phyloP scores from a whole-genome alignment of 92 coral and sea anemone species.

The Pocillopora grandis region DNA sequence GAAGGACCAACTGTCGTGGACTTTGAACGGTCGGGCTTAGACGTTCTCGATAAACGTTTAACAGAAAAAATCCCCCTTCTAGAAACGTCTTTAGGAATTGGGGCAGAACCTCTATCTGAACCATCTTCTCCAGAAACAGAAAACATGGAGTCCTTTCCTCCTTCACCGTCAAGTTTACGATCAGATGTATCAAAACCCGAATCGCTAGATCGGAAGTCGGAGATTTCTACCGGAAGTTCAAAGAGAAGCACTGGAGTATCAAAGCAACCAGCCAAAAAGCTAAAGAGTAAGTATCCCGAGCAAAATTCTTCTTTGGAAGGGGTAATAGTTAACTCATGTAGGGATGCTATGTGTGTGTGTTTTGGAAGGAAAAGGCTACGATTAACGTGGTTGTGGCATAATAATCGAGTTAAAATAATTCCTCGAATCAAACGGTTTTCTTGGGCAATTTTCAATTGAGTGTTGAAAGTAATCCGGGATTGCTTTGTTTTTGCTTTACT shows the following conservation, averaged over 20 bases:
- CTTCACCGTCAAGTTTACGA: conserved; percentile 73
- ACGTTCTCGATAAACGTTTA: conserved; percentile 18
- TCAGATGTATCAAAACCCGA: conserved; percentile 72
- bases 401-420: too few species aligned
- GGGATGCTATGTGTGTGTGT: too few species aligned
- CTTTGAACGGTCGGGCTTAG: conserved; percentile 18
- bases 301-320: background rate
- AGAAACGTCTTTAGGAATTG: conserved; percentile 34
- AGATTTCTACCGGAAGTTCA: conserved; percentile 55
- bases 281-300: conserved; percentile 18
- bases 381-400: too few species aligned
- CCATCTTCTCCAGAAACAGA: conserved; percentile 61
- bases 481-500: too few species aligned
- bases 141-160: conserved; percentile 66
- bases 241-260: conserved; percentile 25
- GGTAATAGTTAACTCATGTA: background rate
- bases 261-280: conserved; percentile 39
- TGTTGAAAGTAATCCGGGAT: too few species aligned
- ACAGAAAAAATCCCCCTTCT: conserved; percentile 9
- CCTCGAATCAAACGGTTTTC: too few species aligned
- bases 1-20: conserved; percentile 26
- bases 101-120: conserved; percentile 49
- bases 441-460: too few species aligned
- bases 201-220: conserved; percentile 65
- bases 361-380: too few species aligned